Percentiles rank a stretch among this genome's conserved stretches.
These are phyloP conservation scores for Perccottus glenii DNA, from an alignment of 2,113 vertebrate genomes.

Conservation along the genomic window DNA sequence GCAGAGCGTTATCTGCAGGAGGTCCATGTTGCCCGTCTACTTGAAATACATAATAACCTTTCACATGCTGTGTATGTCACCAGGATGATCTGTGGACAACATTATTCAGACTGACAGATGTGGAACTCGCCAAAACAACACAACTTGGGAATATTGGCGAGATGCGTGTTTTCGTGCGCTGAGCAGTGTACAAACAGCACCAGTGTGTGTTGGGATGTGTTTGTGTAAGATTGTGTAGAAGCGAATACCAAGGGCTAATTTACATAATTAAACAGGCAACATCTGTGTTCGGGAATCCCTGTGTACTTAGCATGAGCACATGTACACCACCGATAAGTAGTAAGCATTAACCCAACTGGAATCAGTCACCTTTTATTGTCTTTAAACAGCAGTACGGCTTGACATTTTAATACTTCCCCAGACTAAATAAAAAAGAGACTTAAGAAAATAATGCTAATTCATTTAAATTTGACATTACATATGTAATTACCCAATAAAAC, in stretches of 20 bases:
- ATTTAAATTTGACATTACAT: neutral
- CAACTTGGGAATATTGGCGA: constrained; percentile 14
- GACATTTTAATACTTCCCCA: neutral
- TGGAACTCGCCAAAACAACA: constrained; percentile 57
- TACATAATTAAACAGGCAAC: constrained; percentile 55
- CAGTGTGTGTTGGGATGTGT: constrained; percentile 8
- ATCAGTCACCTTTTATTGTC: neutral
- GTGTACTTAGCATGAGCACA: constrained; percentile 7
- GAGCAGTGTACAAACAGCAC: constrained; percentile 13
- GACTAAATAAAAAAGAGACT: neutral
- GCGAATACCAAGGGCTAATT: constrained; percentile 42
- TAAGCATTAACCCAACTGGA: neutral
- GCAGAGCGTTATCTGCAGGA: constrained; percentile 27
- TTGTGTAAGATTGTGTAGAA: neutral
- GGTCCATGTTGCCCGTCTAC: constrained; percentile 37
- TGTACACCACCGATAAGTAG: neutral
- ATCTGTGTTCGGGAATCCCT: constrained; percentile 40
- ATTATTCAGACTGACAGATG: constrained; percentile 61
- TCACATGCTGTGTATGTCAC: constrained; percentile 62
- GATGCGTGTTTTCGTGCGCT: constrained; percentile 1
- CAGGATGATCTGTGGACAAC: constrained; percentile 49
- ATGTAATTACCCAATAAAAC: neutral
- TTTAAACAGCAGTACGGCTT: neutral
- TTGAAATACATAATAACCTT: constrained; percentile 62
- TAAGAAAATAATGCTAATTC: neutral